A percentile compares a stretch with the other conserved stretches of the same genome.
Conservation (phyloP, 2,797 vertebrate species). For the Ctenosaura bakeri region DNA sequence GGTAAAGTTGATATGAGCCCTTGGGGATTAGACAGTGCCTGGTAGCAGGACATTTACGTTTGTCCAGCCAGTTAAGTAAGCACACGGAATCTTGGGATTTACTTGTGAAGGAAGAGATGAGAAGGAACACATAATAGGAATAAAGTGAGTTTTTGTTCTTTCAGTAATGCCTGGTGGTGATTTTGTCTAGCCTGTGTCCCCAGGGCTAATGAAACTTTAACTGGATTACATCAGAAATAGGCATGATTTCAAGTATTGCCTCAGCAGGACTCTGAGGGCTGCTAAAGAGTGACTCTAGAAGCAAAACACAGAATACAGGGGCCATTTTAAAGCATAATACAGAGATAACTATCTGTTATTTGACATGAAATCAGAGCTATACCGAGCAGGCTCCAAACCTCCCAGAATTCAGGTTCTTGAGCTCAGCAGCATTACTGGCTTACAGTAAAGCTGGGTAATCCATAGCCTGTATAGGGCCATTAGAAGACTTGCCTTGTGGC, state of each 20-base stretch:
- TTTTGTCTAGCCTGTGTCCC: constrained; percentile 13
- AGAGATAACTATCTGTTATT: constrained; percentile 7
- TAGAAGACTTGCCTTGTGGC: not conserved
- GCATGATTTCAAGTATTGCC: constrained; percentile 10
- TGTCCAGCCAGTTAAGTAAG: constrained; percentile 31
- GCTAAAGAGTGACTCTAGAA: not conserved
- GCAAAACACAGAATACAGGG: not conserved
- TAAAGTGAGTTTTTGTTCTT: constrained; percentile 20
- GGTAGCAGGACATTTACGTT: constrained; percentile 22
- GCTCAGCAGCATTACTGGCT: not conserved
- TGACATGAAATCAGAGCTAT: constrained; percentile 7
- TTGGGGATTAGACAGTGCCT: not conserved
- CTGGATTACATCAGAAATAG: not conserved
- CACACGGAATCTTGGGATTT: constrained; percentile 13
- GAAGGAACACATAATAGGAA: not conserved
- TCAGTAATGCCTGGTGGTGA: constrained; percentile 1
- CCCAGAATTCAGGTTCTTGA: not conserved
- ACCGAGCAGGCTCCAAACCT: not conserved
- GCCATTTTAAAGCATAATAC: not conserved
- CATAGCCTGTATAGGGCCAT: not conserved
- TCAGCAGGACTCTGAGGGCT: constrained; percentile 27
- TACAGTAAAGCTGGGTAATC: not conserved
- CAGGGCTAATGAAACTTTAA: constrained; percentile 51
- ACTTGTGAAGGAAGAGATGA: not conserved
- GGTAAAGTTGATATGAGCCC: constrained; percentile 12